Evolutionary conservation across 2,797 vertebrate genomes (phyloP).

Genomic region (Thunnus albacares): DNA sequence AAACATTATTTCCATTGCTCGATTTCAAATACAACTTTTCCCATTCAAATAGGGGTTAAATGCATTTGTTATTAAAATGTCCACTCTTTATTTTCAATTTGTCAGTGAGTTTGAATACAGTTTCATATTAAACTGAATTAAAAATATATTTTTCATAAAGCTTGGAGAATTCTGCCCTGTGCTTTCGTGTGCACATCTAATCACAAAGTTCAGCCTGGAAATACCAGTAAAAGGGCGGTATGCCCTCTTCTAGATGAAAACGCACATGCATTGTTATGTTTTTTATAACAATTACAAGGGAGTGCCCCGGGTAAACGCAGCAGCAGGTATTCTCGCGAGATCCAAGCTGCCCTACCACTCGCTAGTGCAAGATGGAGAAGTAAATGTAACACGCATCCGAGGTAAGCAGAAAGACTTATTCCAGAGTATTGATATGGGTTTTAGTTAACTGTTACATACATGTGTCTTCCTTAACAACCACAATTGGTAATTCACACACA

Average conservation of each 20-base stretch:
- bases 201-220: conserved; percentile 19
- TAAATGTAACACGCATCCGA: conserved; percentile 86
- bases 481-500: background rate
- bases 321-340: conserved; percentile 84
- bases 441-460: background rate
- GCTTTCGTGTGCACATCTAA: conserved; percentile 58
- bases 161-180: conserved; percentile 46
- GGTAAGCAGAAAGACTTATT: conserved; percentile 82
- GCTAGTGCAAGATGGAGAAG: conserved; percentile 90
- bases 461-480: background rate
- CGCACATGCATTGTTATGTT: conserved; percentile 44
- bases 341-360: conserved; percentile 75
- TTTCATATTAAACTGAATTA: conserved; percentile 76
- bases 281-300: conserved; percentile 61
- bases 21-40: conserved; percentile 33
- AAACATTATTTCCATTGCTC: conserved; percentile 32
- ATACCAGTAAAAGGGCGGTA: background rate
- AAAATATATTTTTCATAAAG: conserved; percentile 79
- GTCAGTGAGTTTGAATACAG: conserved; percentile 65
- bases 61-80: conserved; percentile 63
- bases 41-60: conserved; percentile 25
- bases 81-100: conserved; percentile 53
- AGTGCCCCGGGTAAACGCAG: conserved; percentile 70
- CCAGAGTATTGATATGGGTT: conserved; percentile 19
- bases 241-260: background rate